Evolutionary conservation across 2,888 invertebrate species (phyloP).

Genomic region (Didymodactylos carnosus): DNA sequence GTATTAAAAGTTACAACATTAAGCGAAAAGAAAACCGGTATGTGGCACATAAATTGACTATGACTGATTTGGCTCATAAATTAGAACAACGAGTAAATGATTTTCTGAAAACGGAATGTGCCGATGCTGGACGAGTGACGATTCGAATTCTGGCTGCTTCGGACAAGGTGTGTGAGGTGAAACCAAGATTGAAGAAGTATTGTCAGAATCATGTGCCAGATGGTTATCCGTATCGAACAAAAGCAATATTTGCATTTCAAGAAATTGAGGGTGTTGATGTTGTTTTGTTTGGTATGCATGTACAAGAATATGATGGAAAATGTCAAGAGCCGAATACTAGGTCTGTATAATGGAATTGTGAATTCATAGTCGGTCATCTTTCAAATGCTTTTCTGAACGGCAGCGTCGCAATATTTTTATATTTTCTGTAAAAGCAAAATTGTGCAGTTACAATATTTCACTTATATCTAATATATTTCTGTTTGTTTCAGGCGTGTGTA

Average conservation of each 20-base stretch:
- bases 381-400: too few relatives aligned
- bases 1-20: slow-evolving; percentile 67
- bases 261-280: slow-evolving; percentile 95
- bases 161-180: slow-evolving; percentile 96
- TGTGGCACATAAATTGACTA: slow-evolving; percentile 22
- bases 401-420: too few relatives aligned
- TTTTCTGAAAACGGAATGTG: slow-evolving; percentile 67
- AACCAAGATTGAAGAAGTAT: slow-evolving; percentile 54
- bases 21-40: slow-evolving; percentile 41
- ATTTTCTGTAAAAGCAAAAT: too few relatives aligned
- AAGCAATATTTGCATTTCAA: slow-evolving; percentile 96
- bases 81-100: slow-evolving; percentile 93
- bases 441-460: background rate
- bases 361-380: too few relatives aligned
- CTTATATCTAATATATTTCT: background rate
- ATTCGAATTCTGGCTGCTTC: slow-evolving; percentile 92
- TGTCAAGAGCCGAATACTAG: slow-evolving; percentile 74
- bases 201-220: slow-evolving; percentile 43
- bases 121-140: slow-evolving; percentile 69
- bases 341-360: too few relatives aligned
- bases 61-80: slow-evolving; percentile 81
- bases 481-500: slow-evolving; percentile 52
- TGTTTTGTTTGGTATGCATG: slow-evolving; percentile 99
- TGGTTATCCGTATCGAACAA: slow-evolving; percentile 88
- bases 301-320: slow-evolving; percentile 97